Conservation (phyloP, 2,888 invertebrate species). For the Tanytarsus gracilentus region DNA sequence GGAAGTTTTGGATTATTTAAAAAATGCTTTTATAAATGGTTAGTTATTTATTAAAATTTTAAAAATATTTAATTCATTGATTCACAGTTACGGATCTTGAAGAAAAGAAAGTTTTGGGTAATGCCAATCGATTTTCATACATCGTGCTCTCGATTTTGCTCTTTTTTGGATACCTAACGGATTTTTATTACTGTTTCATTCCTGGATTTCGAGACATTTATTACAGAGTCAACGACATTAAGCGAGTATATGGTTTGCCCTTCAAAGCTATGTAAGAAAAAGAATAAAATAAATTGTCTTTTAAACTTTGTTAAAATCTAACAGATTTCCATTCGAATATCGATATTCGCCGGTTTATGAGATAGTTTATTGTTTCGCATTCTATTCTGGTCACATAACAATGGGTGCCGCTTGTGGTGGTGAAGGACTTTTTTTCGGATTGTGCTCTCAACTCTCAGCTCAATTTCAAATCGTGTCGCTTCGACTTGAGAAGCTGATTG, state of each 20-base stretch:
- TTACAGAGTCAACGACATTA: not conserved
- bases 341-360: not conserved
- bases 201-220: not conserved
- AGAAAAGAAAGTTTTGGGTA: not conserved
- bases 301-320: not conserved
- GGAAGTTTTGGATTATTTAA: not conserved
- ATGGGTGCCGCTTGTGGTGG: not conserved
- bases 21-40: not conserved
- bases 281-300: not conserved
- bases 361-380: not conserved
- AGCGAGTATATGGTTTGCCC: not conserved
- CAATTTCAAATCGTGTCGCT: slow-evolving; percentile 5
- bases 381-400: not conserved
- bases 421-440: slow-evolving; percentile 11
- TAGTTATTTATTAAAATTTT: not conserved
- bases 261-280: slow-evolving; percentile 16
- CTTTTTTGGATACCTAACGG: not conserved
- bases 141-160: not conserved
- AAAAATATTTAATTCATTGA: not conserved
- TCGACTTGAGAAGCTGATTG: not conserved
- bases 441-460: slow-evolving; percentile 6
- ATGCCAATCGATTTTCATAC: not conserved
- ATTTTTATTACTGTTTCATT: not conserved
- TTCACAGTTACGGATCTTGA: not conserved
- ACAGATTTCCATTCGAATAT: not conserved